Conservation (phyloP, 2,888 invertebrate genomes). For the Patella pellucida region DNA sequence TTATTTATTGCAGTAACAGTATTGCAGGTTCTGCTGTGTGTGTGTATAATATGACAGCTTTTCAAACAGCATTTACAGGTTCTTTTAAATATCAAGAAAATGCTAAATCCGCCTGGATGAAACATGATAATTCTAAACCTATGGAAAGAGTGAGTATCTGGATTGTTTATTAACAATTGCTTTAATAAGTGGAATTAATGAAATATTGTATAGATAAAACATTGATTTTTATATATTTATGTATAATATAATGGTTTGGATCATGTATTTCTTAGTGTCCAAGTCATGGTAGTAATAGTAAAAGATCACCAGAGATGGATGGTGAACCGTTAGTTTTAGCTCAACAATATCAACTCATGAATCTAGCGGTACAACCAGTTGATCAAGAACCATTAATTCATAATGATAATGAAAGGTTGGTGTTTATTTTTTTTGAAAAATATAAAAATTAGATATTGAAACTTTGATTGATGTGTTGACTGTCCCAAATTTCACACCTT, state of each 20-base stretch:
- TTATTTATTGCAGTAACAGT: conserved; percentile 76
- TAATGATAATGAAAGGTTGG: conserved; percentile 76
- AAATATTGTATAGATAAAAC: neutral
- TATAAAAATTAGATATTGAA: no score
- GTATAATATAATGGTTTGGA: neutral
- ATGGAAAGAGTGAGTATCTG: conserved; percentile 39
- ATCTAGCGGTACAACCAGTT: conserved; percentile 84
- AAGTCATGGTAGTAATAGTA: conserved; percentile 43
- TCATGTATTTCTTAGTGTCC: conserved; percentile 41
- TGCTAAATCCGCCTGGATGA: conserved; percentile 84
- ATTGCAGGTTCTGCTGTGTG: conserved; percentile 94
- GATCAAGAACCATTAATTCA: conserved; percentile 81
- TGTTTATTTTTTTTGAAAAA: no score
- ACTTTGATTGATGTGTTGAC: no score
- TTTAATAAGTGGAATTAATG: neutral
- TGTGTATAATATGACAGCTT: conserved; percentile 86
- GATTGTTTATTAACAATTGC: neutral
- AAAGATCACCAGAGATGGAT: conserved; percentile 46
- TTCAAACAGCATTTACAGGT: conserved; percentile 86
- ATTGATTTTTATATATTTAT: neutral
- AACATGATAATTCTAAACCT: conserved; percentile 72
- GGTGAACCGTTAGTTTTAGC: conserved; percentile 51
- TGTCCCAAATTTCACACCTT: no score
- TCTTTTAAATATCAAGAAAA: conserved; percentile 88
- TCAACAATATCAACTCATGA: conserved; percentile 86